Conservation (phyloP, 1,140 invertebrate genomes). For the Cardiocondyla obscurior region DNA sequence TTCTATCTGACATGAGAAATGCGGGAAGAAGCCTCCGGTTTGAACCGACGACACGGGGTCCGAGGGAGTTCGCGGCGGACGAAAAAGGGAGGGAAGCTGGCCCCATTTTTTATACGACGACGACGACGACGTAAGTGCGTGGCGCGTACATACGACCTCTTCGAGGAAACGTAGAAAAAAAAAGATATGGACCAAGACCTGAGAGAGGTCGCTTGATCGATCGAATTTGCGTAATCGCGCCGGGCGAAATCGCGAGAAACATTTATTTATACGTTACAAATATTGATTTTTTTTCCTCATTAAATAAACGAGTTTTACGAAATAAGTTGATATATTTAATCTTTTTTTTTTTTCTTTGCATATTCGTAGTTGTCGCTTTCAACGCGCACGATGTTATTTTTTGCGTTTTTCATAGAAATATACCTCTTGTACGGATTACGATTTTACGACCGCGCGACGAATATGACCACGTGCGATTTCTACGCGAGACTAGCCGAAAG, state of each 20-base stretch:
- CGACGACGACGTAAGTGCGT: constrained; percentile 54
- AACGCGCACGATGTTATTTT: background rate
- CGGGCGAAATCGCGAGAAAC: background rate
- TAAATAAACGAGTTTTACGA: background rate
- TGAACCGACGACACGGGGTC: constrained; percentile 12
- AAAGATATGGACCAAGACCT: constrained; percentile 8
- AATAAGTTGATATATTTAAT: background rate
- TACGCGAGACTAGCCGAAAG: background rate
- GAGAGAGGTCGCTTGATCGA: constrained; percentile 51
- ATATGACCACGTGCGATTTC: constrained; percentile 3
- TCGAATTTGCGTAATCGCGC: background rate
- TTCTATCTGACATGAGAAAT: constrained; percentile 67
- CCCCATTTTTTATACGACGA: constrained; percentile 71
- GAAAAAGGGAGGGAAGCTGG: constrained; percentile 54
- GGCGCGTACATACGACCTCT: constrained; percentile 29
- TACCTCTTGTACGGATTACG: background rate
- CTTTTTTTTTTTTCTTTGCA: no score
- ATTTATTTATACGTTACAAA: background rate
- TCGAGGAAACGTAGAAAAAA: background rate
- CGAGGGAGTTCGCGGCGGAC: background rate
- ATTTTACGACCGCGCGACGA: background rate
- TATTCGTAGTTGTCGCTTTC: background rate
- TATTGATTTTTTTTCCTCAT: no score
- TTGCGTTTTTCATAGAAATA: background rate
- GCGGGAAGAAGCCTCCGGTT: constrained; percentile 53